Evolutionary conservation across 2,888 invertebrate species (phyloP), one percentile per base, ranked within the genome.

Genomic region (Eristalis pertinax): DNA sequence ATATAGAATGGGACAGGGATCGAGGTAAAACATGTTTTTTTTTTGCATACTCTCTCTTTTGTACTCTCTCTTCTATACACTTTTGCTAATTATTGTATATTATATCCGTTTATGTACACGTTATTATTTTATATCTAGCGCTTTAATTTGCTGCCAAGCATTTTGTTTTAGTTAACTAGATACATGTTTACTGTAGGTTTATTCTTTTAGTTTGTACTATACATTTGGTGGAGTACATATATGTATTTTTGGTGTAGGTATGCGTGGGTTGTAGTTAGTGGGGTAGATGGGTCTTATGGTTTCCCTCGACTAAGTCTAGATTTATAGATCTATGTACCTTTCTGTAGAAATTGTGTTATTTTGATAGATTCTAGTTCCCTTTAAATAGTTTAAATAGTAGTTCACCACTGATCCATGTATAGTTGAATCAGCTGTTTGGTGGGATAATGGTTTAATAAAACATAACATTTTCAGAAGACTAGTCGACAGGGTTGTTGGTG

Each of bases 1-100:
- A 92, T 87, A 90, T 92, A 89, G 92, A 92, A 90, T 92, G 92
- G 92, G 92, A 92, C 90, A 91, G 92, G 92, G 92, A 92, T 91
- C 91, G 92, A 92, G 92, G 92, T 92, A 92, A 83, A 83, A 26
- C 11, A 67, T 67, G 64, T 76, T 82, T 67, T 50, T 58, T 76
- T 82, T 67, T 50, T 58, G 67, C 32, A 65, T 32, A 50, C 58
- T 63, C 35, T 64, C 72, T 35, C 24, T 72, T 62, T 60, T 60
- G 60, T 26, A 60, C 26, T 26, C 26, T 50, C 19, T 19, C 50
- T 50, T 50, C 50, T 50, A 19, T 2, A 19, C 19, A 19, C 50
- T 50, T 50, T 62, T 41, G 26, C 7, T 82, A 50, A 56, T 24
- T 56, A 56, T 60, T 64, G 15, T 69, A 22, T 24, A 50, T 69